These are phyloP conservation scores for Psephotus haematonotus DNA, from an alignment of 2,113 vertebrate species.

Conservation along the genomic window DNA sequence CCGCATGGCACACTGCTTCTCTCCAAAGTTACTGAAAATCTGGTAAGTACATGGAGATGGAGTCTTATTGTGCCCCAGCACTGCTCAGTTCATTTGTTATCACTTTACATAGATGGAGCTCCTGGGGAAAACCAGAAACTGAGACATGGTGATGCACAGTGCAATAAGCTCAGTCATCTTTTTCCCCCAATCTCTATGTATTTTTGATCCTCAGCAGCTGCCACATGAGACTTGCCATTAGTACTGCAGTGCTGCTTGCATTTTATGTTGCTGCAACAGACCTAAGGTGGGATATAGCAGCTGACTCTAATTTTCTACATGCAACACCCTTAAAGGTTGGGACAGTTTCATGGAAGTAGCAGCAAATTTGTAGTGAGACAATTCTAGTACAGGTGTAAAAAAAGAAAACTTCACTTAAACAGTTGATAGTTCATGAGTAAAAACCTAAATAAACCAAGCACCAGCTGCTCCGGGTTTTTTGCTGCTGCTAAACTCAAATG, in stretches of 20 bases:
- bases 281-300: background rate
- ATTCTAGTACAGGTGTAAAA: background rate
- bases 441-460: background rate
- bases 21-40: background rate
- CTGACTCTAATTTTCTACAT: background rate
- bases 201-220: background rate
- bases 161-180: background rate
- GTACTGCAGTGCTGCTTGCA: background rate
- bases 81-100: background rate
- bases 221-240: background rate
- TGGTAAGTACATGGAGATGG: background rate
- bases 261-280: background rate
- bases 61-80: background rate
- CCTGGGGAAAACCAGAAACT: background rate
- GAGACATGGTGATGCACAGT: fast-evolving
- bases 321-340: background rate
- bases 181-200: background rate
- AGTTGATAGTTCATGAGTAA: background rate
- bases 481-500: background rate
- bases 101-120: background rate
- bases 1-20: background rate
- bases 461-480: background rate
- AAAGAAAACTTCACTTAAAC: background rate
- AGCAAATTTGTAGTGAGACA: background rate
- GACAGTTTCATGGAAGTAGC: background rate